These are phyloP conservation scores for Trachelus troglodyta DNA, from an alignment of 2,888 invertebrate species.

Conservation along the genomic window DNA sequence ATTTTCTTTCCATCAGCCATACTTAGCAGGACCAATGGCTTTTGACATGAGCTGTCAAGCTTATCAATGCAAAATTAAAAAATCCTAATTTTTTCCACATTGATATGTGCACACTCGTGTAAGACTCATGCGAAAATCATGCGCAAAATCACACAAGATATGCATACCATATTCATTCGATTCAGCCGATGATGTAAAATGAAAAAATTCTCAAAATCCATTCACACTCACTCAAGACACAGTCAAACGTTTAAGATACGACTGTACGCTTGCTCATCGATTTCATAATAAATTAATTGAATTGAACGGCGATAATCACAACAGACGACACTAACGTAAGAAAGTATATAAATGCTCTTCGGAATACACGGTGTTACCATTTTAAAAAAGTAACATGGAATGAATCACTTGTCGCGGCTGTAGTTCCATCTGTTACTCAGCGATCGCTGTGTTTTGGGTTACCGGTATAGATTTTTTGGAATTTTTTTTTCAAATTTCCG, in stretches of 20 bases:
- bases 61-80: neutral
- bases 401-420: conserved; percentile 29
- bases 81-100: neutral
- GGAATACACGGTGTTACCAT: conserved; percentile 33
- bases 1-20: neutral
- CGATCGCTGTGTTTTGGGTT: neutral
- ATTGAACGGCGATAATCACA: neutral
- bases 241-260: neutral
- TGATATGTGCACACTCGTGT: neutral
- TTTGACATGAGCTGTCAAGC: neutral
- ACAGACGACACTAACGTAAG: neutral
- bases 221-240: neutral
- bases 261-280: neutral
- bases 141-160: neutral
- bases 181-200: neutral
- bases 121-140: neutral
- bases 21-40: neutral
- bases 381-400: conserved; percentile 33
- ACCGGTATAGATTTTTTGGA: neutral
- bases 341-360: conserved; percentile 31
- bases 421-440: conserved; percentile 24
- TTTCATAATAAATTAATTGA: neutral
- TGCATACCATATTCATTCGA: neutral
- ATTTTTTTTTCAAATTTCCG: neutral
- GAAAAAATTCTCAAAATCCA: neutral